A percentile compares a stretch with the other conserved stretches of the same genome.
phyloP scores from a whole-genome alignment of 2,113 vertebrate genomes.

The Dipodomys merriami region DNA sequence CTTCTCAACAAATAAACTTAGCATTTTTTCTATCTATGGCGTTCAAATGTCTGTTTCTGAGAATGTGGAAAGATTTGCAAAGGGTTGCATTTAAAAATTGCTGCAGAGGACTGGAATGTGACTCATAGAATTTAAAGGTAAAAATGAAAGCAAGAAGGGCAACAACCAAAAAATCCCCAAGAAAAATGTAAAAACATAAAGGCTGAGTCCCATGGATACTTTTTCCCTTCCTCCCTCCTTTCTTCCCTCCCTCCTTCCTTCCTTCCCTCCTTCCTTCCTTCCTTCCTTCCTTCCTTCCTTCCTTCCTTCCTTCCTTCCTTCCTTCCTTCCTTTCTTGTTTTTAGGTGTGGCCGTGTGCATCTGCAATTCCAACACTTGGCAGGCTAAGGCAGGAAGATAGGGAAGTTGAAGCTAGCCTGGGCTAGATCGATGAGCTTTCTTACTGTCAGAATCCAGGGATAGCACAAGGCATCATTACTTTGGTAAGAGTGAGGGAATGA shows the following conservation, averaged over 20 bases:
- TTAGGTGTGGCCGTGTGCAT: too few relatives aligned
- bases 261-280: too few relatives aligned
- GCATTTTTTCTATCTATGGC: background rate
- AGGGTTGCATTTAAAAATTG: background rate
- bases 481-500: background rate
- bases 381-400: background rate
- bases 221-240: too few relatives aligned
- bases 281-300: too few relatives aligned
- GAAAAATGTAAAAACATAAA: background rate
- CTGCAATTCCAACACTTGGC: background rate
- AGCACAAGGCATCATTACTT: background rate
- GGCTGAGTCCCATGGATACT: too few relatives aligned
- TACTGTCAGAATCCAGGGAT: background rate
- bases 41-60: background rate
- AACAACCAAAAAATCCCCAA: background rate
- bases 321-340: too few relatives aligned
- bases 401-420: background rate
- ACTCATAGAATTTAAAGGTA: background rate
- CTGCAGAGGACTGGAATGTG: background rate
- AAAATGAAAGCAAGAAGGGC: background rate
- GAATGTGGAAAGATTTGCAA: background rate
- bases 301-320: too few relatives aligned
- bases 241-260: too few relatives aligned
- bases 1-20: slow-evolving; percentile 52
- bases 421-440: background rate